A percentile compares a stretch with the other conserved stretches of the same genome.
These are phyloP conservation scores for Origma solitaria DNA, from an alignment of 2,113 vertebrate species.

Conservation along the genomic window DNA sequence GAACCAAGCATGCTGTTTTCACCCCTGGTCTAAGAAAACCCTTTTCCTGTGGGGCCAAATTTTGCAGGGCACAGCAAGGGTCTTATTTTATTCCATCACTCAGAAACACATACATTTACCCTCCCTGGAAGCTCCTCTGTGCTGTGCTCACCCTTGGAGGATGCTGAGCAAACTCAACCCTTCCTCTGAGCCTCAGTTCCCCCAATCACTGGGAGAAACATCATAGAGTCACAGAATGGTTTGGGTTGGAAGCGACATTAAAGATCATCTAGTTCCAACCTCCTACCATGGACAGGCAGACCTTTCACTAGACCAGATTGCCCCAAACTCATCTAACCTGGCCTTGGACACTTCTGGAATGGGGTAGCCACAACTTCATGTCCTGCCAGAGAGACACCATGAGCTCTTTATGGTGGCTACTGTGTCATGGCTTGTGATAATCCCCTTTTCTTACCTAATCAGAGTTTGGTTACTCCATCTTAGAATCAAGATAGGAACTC, in stretches of 20 bases:
- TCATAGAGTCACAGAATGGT: neutral
- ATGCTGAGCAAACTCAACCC: neutral
- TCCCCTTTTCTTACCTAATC: neutral
- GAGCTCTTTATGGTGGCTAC: neutral
- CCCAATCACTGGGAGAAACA: neutral
- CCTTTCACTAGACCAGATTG: neutral
- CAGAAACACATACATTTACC: neutral
- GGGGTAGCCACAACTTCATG: neutral
- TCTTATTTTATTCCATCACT: neutral
- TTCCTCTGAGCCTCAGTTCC: neutral
- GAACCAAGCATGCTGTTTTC: neutral
- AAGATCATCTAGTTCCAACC: neutral
- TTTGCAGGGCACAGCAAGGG: neutral
- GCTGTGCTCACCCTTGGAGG: neutral
- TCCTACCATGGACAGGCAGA: neutral
- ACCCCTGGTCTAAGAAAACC: neutral
- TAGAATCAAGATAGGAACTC: neutral
- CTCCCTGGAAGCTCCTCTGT: neutral
- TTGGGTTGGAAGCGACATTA: neutral
- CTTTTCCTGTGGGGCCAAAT: neutral
- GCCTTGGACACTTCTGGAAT: neutral
- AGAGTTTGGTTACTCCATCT: neutral
- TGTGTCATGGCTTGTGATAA: rapidly evolving
- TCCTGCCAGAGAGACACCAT: neutral
- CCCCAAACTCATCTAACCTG: neutral